Conservation (phyloP, 2,797 vertebrate genomes). For the Hippoglossus hippoglossus region DNA sequence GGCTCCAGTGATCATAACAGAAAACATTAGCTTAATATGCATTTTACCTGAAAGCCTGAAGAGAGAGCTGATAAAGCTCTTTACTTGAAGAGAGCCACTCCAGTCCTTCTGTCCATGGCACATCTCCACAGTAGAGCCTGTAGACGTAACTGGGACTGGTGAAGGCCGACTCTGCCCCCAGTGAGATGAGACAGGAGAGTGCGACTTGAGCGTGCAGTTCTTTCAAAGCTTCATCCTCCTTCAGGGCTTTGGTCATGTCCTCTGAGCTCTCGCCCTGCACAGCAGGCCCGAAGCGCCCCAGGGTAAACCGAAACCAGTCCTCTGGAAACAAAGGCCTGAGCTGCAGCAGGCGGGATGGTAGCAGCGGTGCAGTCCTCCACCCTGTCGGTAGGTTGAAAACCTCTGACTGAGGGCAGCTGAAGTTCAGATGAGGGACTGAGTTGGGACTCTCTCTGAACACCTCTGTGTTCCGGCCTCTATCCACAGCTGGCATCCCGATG, state of each 20-base stretch:
- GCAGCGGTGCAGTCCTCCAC: slow-evolving; percentile 89
- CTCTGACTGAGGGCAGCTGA: slow-evolving; percentile 90
- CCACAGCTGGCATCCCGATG: slow-evolving; percentile 89
- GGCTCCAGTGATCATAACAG: not conserved
- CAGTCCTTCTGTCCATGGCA: slow-evolving; percentile 92
- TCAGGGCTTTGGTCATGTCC: slow-evolving; percentile 87
- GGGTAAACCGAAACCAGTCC: slow-evolving; percentile 93
- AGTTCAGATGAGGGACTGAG: slow-evolving; percentile 79
- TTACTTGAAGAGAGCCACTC: slow-evolving; percentile 93
- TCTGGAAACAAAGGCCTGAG: slow-evolving; percentile 91
- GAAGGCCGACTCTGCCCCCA: slow-evolving; percentile 89
- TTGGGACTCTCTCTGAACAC: slow-evolving; percentile 68
- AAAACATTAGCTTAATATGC: not conserved
- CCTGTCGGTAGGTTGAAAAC: slow-evolving; percentile 88
- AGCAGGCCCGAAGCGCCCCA: slow-evolving; percentile 87
- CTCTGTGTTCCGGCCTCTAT: slow-evolving; percentile 85
- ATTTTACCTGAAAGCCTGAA: slow-evolving; percentile 95
- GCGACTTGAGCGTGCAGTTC: slow-evolving; percentile 89
- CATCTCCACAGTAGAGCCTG: slow-evolving; percentile 91
- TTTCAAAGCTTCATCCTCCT: slow-evolving; percentile 88
- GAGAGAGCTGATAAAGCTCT: slow-evolving; percentile 93
- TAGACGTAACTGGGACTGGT: slow-evolving; percentile 92
- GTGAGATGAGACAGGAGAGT: slow-evolving; percentile 90
- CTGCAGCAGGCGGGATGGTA: slow-evolving; percentile 85
- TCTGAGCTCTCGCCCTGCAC: slow-evolving; percentile 86